phyloP scores from a whole-genome alignment of 2,113 vertebrate genomes.

The Pholis gunnellus region DNA sequence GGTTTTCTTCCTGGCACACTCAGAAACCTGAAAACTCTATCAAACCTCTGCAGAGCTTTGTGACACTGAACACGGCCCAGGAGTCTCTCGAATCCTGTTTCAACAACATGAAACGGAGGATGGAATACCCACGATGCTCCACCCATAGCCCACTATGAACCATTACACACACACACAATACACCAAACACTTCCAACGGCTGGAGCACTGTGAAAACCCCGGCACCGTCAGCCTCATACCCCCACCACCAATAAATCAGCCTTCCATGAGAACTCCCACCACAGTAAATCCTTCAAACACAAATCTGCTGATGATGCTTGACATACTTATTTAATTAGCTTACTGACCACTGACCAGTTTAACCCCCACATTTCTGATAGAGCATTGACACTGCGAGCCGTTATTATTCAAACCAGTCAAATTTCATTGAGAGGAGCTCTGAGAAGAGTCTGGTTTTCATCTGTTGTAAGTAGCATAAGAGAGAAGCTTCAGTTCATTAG shows the following conservation, averaged over 20 bases:
- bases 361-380: background rate
- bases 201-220: conserved; percentile 3
- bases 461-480: background rate
- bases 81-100: background rate
- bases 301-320: background rate
- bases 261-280: background rate
- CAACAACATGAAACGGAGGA: background rate
- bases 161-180: background rate
- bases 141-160: background rate
- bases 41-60: conserved; percentile 6
- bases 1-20: background rate
- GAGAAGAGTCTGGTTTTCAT: background rate
- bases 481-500: background rate
- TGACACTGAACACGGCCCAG: background rate
- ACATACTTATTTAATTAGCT: background rate
- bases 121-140: background rate
- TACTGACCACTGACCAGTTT: background rate
- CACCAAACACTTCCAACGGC: conserved; percentile 2
- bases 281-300: background rate
- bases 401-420: conserved; percentile 29
- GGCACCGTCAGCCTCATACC: background rate
- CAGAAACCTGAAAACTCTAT: background rate
- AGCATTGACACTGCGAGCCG: conserved; percentile 28
- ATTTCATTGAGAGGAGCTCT: background rate
- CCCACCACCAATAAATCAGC: conserved; percentile 1